A percentile compares a stretch with the other conserved stretches of the same genome.
These are phyloP conservation scores for Phyllopteryx taeniolatus DNA, from an alignment of 2,113 vertebrate genomes.

Conservation along the genomic window DNA sequence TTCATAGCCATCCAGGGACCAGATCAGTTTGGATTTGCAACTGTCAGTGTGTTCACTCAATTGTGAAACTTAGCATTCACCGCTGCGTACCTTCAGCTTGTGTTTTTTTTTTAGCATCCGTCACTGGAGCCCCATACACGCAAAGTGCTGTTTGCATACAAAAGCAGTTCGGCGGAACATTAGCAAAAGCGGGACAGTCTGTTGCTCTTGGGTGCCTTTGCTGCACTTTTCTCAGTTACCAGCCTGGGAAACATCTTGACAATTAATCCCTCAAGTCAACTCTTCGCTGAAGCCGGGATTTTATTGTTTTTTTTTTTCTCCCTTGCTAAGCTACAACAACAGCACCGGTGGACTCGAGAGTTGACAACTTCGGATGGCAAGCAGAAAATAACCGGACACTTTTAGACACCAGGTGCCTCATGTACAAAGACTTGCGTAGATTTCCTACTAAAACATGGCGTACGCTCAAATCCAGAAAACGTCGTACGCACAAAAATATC, in stretches of 20 bases:
- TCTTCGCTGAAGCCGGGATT: slow-evolving; percentile 1
- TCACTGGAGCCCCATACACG: slow-evolving; percentile 16
- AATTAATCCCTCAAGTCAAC: slow-evolving; percentile 34
- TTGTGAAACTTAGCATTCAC: slow-evolving; percentile 6
- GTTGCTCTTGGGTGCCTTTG: slow-evolving; percentile 30
- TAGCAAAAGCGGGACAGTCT: slow-evolving; percentile 23
- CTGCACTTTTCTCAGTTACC: slow-evolving; percentile 35
- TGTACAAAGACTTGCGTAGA: too few relatives aligned
- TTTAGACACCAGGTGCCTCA: background rate
- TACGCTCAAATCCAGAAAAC: too few relatives aligned
- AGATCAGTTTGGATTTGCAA: background rate
- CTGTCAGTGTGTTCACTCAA: slow-evolving; percentile 7
- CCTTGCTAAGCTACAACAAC: slow-evolving; percentile 18
- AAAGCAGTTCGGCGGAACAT: slow-evolving; percentile 26
- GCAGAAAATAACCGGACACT: slow-evolving; percentile 9
- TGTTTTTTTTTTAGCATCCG: slow-evolving; percentile 25
- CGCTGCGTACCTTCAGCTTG: slow-evolving; percentile 21
- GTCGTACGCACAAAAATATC: too few relatives aligned
- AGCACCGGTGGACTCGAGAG: slow-evolving; percentile 16
- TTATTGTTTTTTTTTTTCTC: slow-evolving; percentile 14
- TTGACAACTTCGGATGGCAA: slow-evolving; percentile 20
- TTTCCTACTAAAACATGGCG: too few relatives aligned
- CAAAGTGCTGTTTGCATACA: slow-evolving; percentile 26
- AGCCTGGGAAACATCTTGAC: slow-evolving; percentile 31
- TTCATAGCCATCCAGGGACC: background rate